A percentile compares a stretch with the other conserved stretches of the same genome.
phyloP scores from a whole-genome alignment of 2,888 invertebrate species.

The Meloe dianella region DNA sequence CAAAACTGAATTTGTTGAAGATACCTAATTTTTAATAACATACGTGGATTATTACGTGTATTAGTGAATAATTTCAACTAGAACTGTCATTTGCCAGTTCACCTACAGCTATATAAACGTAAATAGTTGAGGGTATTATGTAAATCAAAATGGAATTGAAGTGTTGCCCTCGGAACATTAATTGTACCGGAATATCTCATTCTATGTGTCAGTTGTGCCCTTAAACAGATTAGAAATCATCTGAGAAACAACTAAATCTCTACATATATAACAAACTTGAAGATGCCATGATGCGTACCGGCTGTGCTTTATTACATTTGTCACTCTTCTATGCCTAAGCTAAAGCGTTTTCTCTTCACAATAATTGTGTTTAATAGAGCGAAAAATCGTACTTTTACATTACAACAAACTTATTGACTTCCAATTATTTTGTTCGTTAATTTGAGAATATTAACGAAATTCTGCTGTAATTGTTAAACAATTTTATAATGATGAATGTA shows the following conservation, averaged over 20 bases:
- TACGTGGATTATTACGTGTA: too few species aligned
- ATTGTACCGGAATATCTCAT: background rate
- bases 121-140: background rate
- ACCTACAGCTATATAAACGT: background rate
- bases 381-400: too few species aligned
- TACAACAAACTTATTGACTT: too few species aligned
- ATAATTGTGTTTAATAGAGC: background rate
- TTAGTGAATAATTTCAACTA: too few species aligned
- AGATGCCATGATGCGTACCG: conserved; percentile 29
- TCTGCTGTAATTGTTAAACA: too few species aligned
- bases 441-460: too few species aligned
- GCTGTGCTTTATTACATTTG: conserved; percentile 33
- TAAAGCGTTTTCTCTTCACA: conserved; percentile 24
- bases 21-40: too few species aligned
- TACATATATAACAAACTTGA: conserved; percentile 29
- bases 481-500: too few species aligned
- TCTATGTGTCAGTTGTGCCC: background rate
- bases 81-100: too few species aligned
- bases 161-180: background rate
- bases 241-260: conserved; percentile 30
- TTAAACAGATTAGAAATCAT: conserved; percentile 25
- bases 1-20: too few species aligned
- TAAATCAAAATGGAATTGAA: background rate
- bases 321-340: conserved; percentile 23
- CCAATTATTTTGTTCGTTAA: too few species aligned